Evolutionary conservation across 2,888 invertebrate genomes (phyloP), one percentile per base, ranked within the genome.

Genomic region (Drosophila nigricruria): DNA sequence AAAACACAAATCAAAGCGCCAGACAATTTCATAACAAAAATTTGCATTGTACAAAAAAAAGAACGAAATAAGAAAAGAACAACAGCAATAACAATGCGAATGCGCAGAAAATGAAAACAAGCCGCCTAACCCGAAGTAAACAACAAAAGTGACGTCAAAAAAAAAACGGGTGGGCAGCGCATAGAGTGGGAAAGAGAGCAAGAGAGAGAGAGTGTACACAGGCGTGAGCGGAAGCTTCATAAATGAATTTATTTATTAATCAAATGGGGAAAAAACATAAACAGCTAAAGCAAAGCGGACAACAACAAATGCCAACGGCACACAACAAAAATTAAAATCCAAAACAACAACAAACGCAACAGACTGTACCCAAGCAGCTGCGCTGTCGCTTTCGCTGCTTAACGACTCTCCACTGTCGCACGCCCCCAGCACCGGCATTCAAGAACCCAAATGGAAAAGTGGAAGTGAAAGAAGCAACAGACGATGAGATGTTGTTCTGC

Each of bases 101-200:
- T 70, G 79, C 61, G 65, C 64, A 69, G 82, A 76, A 88, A 82
- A 80, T 70, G 75, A 89, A 81, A 89, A 87, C 84, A 89, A 73
- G 72, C 73, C 61, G 62, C 63, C 57, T 59, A 49, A 42, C 50
- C 62, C 58, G 79, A 89, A 86, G 90, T 89, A 89, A 86, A 86
- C 86, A 84, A 89, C 84, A 89, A 89, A 89, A 86, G 79, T 89
- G 90, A 86, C 90, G 86, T 89, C 90, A 45, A 43, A 58, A 85
- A 27, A 43, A 34, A 47, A 89, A 72, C 66, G 53, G 25, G 66
- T 63, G 70, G 67, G 61, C 52, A 70, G 27, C 53, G 42, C n/a
- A 12, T 5, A 34, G 32, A 42, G 5, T 12, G 34, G n/a, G 16
- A 49, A 38, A 50, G 45, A 23, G 47, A 59, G 36, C 40, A 49